phyloP scores from a whole-genome alignment of 1,140 invertebrate species.

The Ditylenchus dipsaci region DNA sequence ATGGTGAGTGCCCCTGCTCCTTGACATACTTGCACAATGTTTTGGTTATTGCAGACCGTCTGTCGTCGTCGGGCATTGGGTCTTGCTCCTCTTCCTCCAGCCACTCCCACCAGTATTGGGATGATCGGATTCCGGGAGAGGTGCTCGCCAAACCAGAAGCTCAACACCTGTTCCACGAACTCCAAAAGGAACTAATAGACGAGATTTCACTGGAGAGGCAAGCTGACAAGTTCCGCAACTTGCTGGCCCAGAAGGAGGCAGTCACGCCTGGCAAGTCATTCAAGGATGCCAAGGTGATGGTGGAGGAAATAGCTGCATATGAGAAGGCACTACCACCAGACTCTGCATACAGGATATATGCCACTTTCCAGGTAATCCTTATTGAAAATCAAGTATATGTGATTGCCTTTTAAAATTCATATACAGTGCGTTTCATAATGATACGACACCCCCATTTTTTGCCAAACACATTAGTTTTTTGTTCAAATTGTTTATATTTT shows the following conservation, averaged over 20 bases:
- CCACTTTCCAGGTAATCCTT: conserved; percentile 74
- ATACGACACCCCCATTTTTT: too few species aligned
- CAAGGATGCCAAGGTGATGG: conserved; percentile 76
- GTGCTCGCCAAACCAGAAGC: conserved; percentile 31
- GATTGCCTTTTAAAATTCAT: too few species aligned
- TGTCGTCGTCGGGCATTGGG: background rate
- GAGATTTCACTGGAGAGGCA: conserved; percentile 59
- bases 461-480: too few species aligned
- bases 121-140: conserved; percentile 35
- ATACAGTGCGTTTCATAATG: too few species aligned
- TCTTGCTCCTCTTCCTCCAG: background rate
- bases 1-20: background rate
- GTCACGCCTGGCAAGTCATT: conserved; percentile 83
- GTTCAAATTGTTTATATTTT: too few species aligned
- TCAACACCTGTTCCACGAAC: conserved; percentile 18
- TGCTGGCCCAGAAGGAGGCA: conserved; percentile 82
- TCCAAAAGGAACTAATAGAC: conserved; percentile 20
- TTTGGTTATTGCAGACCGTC: conserved; percentile 11
- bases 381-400: too few species aligned
- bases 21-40: background rate
- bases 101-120: conserved; percentile 1
- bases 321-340: conserved; percentile 69
- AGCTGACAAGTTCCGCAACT: conserved; percentile 78
- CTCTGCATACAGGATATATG: conserved; percentile 87
- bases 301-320: conserved; percentile 15